These are phyloP conservation scores for Helleia helle DNA, from an alignment of 2,888 invertebrate species.

Conservation along the genomic window DNA sequence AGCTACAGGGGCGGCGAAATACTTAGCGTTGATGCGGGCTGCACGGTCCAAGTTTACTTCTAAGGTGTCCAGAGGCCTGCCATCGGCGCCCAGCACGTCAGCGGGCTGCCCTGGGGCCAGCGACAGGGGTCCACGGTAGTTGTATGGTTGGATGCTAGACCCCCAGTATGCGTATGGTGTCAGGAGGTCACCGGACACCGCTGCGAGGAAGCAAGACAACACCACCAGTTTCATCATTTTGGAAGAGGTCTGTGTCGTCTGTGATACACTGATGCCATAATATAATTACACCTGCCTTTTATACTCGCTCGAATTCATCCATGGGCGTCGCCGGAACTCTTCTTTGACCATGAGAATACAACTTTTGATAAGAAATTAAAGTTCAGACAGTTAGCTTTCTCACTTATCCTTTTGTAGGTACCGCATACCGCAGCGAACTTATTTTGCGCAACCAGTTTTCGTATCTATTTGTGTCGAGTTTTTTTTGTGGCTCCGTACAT, in stretches of 20 bases:
- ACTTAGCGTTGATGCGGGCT: constrained; percentile 53
- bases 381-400: constrained; percentile 19
- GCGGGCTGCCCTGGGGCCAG: constrained; percentile 62
- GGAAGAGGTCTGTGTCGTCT: constrained; percentile 61
- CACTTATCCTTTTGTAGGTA: neutral
- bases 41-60: constrained; percentile 62
- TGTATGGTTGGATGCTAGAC: constrained; percentile 25
- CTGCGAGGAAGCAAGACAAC: constrained; percentile 76
- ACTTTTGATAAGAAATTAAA: constrained; percentile 41
- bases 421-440: neutral
- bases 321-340: constrained; percentile 31
- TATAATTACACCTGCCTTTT: constrained; percentile 32
- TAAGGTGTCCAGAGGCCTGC: constrained; percentile 58
- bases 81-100: constrained; percentile 53
- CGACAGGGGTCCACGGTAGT: constrained; percentile 56
- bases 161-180: too few relatives aligned
- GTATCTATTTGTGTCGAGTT: neutral
- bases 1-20: constrained; percentile 16
- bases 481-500: neutral
- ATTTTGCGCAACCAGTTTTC: neutral
- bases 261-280: constrained; percentile 45
- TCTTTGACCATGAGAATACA: constrained; percentile 42
- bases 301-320: constrained; percentile 36
- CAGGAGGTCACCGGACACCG: constrained; percentile 41
- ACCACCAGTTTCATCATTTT: constrained; percentile 74